Evolutionary conservation across 2,888 invertebrate genomes (phyloP).

Genomic region (Alsophila aescularia): DNA sequence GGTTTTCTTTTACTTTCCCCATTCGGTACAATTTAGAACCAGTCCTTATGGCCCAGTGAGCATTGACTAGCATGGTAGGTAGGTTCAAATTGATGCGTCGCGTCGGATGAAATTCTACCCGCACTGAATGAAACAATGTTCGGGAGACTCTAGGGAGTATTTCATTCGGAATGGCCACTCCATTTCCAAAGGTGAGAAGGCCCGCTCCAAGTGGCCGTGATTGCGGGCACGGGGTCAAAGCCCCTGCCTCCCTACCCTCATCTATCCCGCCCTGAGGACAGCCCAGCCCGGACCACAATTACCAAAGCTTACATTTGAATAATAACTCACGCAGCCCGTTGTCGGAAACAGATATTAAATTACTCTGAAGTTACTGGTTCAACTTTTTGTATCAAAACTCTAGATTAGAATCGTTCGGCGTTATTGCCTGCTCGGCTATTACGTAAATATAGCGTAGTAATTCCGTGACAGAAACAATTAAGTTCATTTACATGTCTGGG

Average conservation of each 20-base stretch:
- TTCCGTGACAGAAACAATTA: conserved; percentile 61
- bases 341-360: conserved; percentile 36
- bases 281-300: conserved; percentile 37
- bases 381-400: conserved; percentile 30
- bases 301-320: conserved; percentile 40
- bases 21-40: conserved; percentile 34
- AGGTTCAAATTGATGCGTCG: conserved; percentile 6
- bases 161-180: conserved; percentile 23
- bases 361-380: conserved; percentile 28
- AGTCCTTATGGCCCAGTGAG: conserved; percentile 6
- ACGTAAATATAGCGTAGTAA: conserved; percentile 42
- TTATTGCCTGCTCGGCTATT: conserved; percentile 33
- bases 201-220: conserved; percentile 48
- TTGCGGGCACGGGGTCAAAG: conserved; percentile 67
- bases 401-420: conserved; percentile 27
- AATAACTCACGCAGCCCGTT: conserved; percentile 37
- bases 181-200: conserved; percentile 23
- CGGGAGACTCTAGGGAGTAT: conserved; percentile 15
- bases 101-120: conserved; percentile 5
- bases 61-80: conserved; percentile 2
- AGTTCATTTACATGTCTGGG: conserved; percentile 65
- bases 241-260: conserved; percentile 46
- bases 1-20: conserved; percentile 41
- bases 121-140: conserved; percentile 14
- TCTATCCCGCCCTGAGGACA: conserved; percentile 34